Conservation (phyloP, 2,113 vertebrate genomes). For the Cichladusa arquata region DNA sequence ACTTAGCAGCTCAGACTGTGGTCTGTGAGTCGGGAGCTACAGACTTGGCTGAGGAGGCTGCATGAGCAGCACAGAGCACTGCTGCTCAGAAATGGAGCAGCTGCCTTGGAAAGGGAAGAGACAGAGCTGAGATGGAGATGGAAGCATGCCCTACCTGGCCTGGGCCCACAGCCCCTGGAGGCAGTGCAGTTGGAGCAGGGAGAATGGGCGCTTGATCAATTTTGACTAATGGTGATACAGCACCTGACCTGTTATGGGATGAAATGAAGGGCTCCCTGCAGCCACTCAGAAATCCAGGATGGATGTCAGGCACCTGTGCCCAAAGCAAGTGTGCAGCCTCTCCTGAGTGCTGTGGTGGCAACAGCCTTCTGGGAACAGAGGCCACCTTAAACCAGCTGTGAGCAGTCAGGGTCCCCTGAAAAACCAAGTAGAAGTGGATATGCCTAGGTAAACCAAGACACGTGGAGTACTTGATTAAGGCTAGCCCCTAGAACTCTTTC, state of each 20-base stretch:
- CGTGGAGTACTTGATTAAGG: neutral
- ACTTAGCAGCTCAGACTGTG: neutral
- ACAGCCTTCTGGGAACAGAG: neutral
- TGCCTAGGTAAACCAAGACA: neutral
- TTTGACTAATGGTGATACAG: neutral
- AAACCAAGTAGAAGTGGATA: neutral
- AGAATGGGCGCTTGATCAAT: rapidly evolving
- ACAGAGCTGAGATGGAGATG: neutral
- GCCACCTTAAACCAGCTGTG: rapidly evolving
- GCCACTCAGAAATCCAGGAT: neutral
- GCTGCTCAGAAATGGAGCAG: neutral
- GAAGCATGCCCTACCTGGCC: neutral
- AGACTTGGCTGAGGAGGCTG: neutral
- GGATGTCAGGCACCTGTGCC: rapidly evolving
- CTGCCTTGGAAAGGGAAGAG: neutral
- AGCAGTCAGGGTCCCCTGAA: neutral
- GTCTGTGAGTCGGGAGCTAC: neutral
- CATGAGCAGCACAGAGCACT: neutral
- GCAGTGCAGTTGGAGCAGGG: neutral
- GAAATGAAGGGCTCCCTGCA: neutral
- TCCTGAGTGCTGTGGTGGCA: neutral
- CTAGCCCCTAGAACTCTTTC: neutral
- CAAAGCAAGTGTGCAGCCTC: rapidly evolving
- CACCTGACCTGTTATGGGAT: neutral
- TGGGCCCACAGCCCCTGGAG: neutral